phyloP scores from a whole-genome alignment of 2,797 vertebrate species.

The Ptychadena robeensis region DNA sequence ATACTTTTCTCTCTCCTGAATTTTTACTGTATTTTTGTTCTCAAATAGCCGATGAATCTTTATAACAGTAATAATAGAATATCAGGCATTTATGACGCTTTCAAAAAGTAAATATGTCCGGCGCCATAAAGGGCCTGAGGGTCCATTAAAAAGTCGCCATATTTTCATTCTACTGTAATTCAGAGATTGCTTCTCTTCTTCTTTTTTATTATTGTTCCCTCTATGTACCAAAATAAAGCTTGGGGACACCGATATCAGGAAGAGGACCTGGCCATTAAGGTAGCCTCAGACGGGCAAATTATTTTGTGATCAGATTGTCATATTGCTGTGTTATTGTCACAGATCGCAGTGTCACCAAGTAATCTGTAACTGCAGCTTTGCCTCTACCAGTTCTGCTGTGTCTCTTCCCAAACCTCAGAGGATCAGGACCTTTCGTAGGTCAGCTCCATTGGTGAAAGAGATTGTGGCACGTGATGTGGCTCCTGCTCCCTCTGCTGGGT shows the following conservation, averaged over 20 bases:
- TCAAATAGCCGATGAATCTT: slow-evolving; percentile 28
- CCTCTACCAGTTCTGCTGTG: too few species aligned
- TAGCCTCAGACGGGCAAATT: too few species aligned
- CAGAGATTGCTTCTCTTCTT: not conserved
- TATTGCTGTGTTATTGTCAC: too few species aligned
- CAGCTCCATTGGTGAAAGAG: too few species aligned
- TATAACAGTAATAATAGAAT: slow-evolving; percentile 19
- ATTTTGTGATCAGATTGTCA: too few species aligned
- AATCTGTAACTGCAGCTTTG: too few species aligned
- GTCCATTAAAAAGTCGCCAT: not conserved
- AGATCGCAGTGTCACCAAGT: too few species aligned
- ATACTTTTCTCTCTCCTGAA: slow-evolving; percentile 24
- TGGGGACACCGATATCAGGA: too few species aligned
- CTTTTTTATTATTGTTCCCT: not conserved
- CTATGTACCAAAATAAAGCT: not conserved
- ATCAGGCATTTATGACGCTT: slow-evolving; percentile 27
- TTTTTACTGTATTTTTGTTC: slow-evolving; percentile 34
- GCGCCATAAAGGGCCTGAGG: not conserved
- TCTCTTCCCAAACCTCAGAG: too few species aligned
- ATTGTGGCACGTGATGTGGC: too few species aligned
- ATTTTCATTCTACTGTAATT: not conserved
- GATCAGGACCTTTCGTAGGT: too few species aligned
- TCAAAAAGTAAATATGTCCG: slow-evolving; percentile 26
- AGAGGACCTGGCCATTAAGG: not conserved
- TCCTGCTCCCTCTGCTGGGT: too few species aligned